A percentile compares a stretch with the other conserved stretches of the same genome.
phyloP scores from a whole-genome alignment of 2,888 invertebrate genomes.

The Ypsolopha sequella region DNA sequence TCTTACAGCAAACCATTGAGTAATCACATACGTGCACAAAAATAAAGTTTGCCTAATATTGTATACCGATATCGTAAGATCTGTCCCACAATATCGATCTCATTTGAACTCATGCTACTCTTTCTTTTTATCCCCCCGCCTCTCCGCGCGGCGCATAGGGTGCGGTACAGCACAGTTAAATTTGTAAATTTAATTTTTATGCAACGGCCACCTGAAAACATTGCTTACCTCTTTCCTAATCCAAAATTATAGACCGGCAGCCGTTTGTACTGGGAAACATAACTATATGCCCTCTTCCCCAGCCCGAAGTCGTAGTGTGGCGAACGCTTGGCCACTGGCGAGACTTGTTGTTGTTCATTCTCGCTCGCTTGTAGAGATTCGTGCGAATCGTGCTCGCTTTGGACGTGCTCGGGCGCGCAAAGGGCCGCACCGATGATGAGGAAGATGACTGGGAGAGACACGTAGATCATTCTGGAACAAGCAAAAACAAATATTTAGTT shows the following conservation, averaged over 20 bases:
- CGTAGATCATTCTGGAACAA: constrained; percentile 53
- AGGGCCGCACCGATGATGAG: constrained; percentile 40
- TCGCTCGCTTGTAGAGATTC: constrained; percentile 6
- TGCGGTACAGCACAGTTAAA: too few relatives aligned
- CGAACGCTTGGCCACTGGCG: constrained; percentile 46
- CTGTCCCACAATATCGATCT: too few relatives aligned
- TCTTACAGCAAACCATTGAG: too few relatives aligned
- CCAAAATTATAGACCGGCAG: constrained; percentile 72
- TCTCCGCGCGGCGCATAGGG: too few relatives aligned
- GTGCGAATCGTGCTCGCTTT: constrained; percentile 19
- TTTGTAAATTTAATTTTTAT: too few relatives aligned
- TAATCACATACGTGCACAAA: too few relatives aligned
- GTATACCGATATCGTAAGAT: too few relatives aligned
- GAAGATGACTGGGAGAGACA: constrained; percentile 35
- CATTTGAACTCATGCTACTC: too few relatives aligned
- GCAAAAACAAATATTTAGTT: neutral
- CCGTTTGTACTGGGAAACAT: constrained; percentile 74
- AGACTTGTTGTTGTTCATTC: constrained; percentile 11
- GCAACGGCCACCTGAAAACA: too few relatives aligned
- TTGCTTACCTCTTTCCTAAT: constrained; percentile 62
- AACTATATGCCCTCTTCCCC: constrained; percentile 70
- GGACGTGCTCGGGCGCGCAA: constrained; percentile 45
- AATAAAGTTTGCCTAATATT: too few relatives aligned
- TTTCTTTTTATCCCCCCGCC: too few relatives aligned
- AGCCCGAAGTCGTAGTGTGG: constrained; percentile 69